phyloP scores from a whole-genome alignment of 2,888 invertebrate species.

The Chrysolina haemoptera region DNA sequence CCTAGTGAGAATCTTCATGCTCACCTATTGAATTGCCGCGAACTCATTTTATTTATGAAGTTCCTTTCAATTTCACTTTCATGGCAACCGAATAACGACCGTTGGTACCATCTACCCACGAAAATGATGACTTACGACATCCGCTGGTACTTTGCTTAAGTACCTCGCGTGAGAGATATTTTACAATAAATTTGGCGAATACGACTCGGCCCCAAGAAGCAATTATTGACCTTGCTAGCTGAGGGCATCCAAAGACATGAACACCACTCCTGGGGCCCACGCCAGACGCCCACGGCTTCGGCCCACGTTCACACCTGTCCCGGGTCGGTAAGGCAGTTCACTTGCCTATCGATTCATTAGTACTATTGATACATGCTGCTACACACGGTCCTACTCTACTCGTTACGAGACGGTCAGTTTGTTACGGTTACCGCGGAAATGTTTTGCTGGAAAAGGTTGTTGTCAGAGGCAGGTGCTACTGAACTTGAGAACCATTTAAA shows the following conservation, averaged over 20 bases:
- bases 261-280: slow-evolving; percentile 30
- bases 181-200: slow-evolving; percentile 39
- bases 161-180: slow-evolving; percentile 30
- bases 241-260: slow-evolving; percentile 48
- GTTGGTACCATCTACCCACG: neutral
- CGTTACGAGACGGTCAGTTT: slow-evolving; percentile 27
- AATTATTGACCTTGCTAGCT: slow-evolving; percentile 45
- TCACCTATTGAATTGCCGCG: neutral
- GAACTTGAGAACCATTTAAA: slow-evolving; percentile 9
- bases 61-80: neutral
- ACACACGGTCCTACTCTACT: slow-evolving; percentile 23
- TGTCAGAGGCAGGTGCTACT: slow-evolving; percentile 26
- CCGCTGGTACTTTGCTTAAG: slow-evolving; percentile 20
- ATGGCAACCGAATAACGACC: neutral
- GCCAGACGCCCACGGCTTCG: slow-evolving; percentile 34
- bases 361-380: slow-evolving; percentile 36
- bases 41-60: neutral
- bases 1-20: too few relatives aligned
- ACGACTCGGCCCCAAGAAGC: slow-evolving; percentile 33
- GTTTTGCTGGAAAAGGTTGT: slow-evolving; percentile 16
- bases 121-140: slow-evolving; percentile 17
- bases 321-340: slow-evolving; percentile 52
- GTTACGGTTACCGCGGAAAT: slow-evolving; percentile 24
- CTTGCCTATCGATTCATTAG: slow-evolving; percentile 56
- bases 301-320: slow-evolving; percentile 60